Percentiles rank a stretch among this genome's conserved stretches.
Conservation (phyloP, 2,888 invertebrate species). For the Acleris holmiana region DNA sequence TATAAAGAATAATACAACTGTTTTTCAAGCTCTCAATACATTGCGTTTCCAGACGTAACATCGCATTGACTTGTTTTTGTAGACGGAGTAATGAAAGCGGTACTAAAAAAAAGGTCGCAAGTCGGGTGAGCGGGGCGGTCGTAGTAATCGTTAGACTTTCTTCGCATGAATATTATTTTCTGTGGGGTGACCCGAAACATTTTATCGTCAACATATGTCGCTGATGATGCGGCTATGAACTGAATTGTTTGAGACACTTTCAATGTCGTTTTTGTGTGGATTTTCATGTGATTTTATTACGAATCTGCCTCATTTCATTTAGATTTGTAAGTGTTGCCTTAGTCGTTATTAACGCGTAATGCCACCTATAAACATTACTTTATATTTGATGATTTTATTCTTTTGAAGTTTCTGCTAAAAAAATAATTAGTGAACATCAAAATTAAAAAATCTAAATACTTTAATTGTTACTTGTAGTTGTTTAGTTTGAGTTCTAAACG, state of each 20-base stretch:
- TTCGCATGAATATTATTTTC: constrained; percentile 58
- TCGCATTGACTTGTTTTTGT: not conserved
- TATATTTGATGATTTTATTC: too few relatives aligned
- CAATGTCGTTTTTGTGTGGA: constrained; percentile 13
- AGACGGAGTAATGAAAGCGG: constrained; percentile 3
- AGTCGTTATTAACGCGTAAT: not conserved
- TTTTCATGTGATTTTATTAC: constrained; percentile 1
- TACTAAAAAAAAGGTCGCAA: not conserved
- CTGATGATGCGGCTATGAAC: constrained; percentile 36
- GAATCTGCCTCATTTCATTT: not conserved
- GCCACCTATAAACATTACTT: not conserved
- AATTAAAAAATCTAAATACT: too few relatives aligned
- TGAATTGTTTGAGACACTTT: constrained; percentile 35
- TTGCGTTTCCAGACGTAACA: not conserved
- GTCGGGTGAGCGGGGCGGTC: not conserved
- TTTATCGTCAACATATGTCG: constrained; percentile 50
- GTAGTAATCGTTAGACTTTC: constrained; percentile 43
- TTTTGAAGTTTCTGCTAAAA: too few relatives aligned
- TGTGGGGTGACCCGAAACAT: constrained; percentile 47
- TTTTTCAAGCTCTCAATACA: not conserved
- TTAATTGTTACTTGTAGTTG: too few relatives aligned
- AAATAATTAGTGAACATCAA: too few relatives aligned
- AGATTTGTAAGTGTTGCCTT: not conserved
- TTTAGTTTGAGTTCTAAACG: too few relatives aligned
- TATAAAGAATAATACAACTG: not conserved